phyloP scores from a whole-genome alignment of 2,888 invertebrate species.

The Himalopsyche tibetana region DNA sequence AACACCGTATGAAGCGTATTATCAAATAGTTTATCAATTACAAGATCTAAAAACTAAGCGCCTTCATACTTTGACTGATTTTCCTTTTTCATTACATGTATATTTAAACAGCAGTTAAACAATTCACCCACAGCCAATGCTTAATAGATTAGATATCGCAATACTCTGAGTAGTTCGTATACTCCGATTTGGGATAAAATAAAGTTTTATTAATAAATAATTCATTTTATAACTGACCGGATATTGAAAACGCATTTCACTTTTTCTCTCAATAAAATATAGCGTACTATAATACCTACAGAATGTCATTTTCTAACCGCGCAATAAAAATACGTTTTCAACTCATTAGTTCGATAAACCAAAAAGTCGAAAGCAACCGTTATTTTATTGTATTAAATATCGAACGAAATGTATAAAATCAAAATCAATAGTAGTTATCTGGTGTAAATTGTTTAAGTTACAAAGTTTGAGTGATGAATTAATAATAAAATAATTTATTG shows the following conservation, averaged over 20 bases:
- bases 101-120: too few relatives aligned
- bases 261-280: background rate
- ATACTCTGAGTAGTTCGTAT: too few relatives aligned
- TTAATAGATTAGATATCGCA: too few relatives aligned
- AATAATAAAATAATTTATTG: too few relatives aligned
- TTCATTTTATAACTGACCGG: background rate
- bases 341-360: background rate
- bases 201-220: too few relatives aligned
- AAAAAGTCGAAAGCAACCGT: conserved; percentile 21
- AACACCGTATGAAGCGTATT: too few relatives aligned
- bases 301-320: conserved; percentile 7
- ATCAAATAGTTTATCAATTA: too few relatives aligned
- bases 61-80: too few relatives aligned
- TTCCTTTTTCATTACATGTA: too few relatives aligned
- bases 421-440: background rate
- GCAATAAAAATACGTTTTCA: conserved; percentile 20
- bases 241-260: conserved; percentile 30
- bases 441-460: background rate
- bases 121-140: too few relatives aligned
- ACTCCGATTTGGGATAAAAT: too few relatives aligned
- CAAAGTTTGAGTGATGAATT: background rate
- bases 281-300: background rate
- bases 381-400: conserved; percentile 10
- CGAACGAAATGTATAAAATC: conserved; percentile 2
- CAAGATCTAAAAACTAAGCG: too few relatives aligned